Evolutionary conservation across 2,888 invertebrate genomes (phyloP).

Genomic region (Antheraea assamensis): DNA sequence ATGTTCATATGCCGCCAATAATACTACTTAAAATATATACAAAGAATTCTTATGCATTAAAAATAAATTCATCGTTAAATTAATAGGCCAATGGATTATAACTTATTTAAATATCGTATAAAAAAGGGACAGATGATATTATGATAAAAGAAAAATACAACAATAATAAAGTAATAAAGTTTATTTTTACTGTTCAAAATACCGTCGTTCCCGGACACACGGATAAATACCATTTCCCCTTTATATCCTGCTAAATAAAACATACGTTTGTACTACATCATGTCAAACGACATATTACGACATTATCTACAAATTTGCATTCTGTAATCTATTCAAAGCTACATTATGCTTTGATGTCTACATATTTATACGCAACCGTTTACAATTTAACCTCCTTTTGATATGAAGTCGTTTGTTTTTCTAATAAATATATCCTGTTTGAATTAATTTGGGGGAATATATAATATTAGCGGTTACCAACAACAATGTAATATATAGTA

Average conservation of each 20-base stretch:
- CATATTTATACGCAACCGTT: slow-evolving; percentile 27
- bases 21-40: too few relatives aligned
- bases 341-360: slow-evolving; percentile 64
- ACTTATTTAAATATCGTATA: too few relatives aligned
- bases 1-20: too few relatives aligned
- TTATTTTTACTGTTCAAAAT: slow-evolving; percentile 1
- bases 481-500: not conserved
- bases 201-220: slow-evolving; percentile 10
- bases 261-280: slow-evolving; percentile 47
- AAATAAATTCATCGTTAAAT: too few relatives aligned
- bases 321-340: slow-evolving; percentile 62
- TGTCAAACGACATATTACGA: slow-evolving; percentile 54
- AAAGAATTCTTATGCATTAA: too few relatives aligned
- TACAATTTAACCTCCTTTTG: slow-evolving; percentile 10
- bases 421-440: slow-evolving; percentile 10
- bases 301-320: slow-evolving; percentile 73
- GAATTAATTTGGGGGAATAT: slow-evolving; percentile 7
- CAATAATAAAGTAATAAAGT: not conserved
- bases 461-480: not conserved
- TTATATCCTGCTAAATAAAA: slow-evolving; percentile 60
- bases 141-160: not conserved
- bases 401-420: slow-evolving; percentile 12
- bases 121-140: not conserved
- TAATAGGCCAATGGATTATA: too few relatives aligned
- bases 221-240: slow-evolving; percentile 29